These are phyloP conservation scores for Hycleus cichorii DNA, from an alignment of 1,140 invertebrate species.

Conservation along the genomic window DNA sequence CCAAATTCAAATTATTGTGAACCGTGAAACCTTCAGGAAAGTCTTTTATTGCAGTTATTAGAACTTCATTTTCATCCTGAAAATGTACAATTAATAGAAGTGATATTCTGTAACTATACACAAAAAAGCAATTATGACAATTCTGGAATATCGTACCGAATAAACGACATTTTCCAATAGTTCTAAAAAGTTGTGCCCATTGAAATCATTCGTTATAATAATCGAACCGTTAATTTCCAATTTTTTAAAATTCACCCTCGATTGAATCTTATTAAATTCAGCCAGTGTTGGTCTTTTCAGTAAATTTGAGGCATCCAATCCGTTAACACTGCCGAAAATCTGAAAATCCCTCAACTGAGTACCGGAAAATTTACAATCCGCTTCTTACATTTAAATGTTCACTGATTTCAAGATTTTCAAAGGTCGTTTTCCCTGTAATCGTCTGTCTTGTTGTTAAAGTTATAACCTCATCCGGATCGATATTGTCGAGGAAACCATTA, in stretches of 20 bases:
- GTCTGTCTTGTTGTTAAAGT: conserved; percentile 36
- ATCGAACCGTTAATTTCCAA: conserved; percentile 42
- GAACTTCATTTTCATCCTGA: conserved; percentile 31
- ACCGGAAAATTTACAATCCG: too few species aligned
- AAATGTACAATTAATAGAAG: conserved; percentile 1
- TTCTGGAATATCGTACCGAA: conserved; percentile 15
- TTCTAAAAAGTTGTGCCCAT: conserved; percentile 30
- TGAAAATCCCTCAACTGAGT: too few species aligned
- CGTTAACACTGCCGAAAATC: too few species aligned
- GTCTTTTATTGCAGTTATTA: conserved; percentile 39
- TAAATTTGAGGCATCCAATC: too few species aligned
- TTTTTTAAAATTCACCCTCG: conserved; percentile 41
- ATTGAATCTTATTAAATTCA: conserved; percentile 37
- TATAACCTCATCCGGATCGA: conserved; percentile 35
- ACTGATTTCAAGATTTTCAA: conserved; percentile 41
- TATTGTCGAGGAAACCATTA: conserved; percentile 36
- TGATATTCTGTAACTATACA: too few species aligned
- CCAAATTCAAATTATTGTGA: conserved; percentile 32
- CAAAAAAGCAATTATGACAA: too few species aligned
- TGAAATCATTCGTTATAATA: conserved; percentile 35
- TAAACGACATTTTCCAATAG: conserved; percentile 40
- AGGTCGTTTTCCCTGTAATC: conserved; percentile 39
- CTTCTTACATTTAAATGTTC: conserved; percentile 37
- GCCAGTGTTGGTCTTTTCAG: conserved; percentile 40
- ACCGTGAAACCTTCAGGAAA: conserved; percentile 35